Evolutionary conservation across 2,113 vertebrate genomes (phyloP).

Genomic region (Picathartes gymnocephalus): DNA sequence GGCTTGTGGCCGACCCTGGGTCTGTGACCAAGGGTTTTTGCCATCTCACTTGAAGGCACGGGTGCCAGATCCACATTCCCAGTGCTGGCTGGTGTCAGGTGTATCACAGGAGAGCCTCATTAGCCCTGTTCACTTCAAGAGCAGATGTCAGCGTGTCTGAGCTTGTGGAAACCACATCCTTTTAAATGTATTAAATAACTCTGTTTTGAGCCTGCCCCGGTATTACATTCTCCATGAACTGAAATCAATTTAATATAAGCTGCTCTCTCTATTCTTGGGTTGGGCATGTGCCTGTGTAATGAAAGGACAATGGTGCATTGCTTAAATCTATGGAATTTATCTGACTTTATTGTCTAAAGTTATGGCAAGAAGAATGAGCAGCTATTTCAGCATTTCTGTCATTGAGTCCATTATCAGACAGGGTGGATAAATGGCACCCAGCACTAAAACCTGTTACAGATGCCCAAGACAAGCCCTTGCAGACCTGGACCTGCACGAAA

Average conservation of each 20-base stretch:
- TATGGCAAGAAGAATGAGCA: not conserved
- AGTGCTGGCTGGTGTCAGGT: not conserved
- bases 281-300: not conserved
- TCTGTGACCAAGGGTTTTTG: not conserved
- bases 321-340: not conserved
- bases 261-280: not conserved
- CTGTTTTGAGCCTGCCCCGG: not conserved
- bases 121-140: not conserved
- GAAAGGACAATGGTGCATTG: not conserved
- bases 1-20: not conserved
- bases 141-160: not conserved
- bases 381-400: constrained; percentile 12
- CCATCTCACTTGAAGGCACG: not conserved
- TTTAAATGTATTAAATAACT: not conserved
- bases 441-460: not conserved
- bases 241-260: constrained; percentile 1
- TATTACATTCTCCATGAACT: not conserved
- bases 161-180: not conserved
- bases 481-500: not conserved
- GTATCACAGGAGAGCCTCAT: not conserved
- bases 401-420: not conserved
- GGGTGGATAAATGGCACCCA: not conserved
- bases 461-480: not conserved
- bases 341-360: not conserved
- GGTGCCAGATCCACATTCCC: not conserved